Evolutionary conservation across 2,888 invertebrate species (phyloP).

Genomic region (Tanypteryx hageni): DNA sequence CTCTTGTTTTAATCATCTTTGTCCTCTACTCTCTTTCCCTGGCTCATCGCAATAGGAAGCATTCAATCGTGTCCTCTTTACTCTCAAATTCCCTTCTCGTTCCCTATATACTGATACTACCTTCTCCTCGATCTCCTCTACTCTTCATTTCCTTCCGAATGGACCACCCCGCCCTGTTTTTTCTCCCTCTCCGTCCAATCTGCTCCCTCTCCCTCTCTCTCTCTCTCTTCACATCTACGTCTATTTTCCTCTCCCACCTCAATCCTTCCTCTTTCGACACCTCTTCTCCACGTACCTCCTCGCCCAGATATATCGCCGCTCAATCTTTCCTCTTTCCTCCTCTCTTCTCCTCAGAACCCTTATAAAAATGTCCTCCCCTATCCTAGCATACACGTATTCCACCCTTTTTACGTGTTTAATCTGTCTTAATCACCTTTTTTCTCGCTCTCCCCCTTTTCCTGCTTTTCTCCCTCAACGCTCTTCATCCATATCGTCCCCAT

Average conservation of each 20-base stretch:
- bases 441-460: not conserved
- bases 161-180: not conserved
- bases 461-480: not conserved
- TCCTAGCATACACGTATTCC: not conserved
- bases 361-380: not conserved
- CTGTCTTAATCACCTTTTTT: constrained; percentile 31
- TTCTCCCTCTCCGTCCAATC: not conserved
- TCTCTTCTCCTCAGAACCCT: not conserved
- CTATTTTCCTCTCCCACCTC: not conserved
- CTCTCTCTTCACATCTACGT: not conserved
- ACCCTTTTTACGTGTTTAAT: constrained; percentile 11
- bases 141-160: not conserved
- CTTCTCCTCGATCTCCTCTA: no score
- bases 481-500: not conserved
- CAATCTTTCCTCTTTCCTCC: not conserved
- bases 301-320: not conserved
- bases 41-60: no score
- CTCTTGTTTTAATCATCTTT: no score
- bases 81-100: no score
- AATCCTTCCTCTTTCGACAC: not conserved
- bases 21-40: no score
- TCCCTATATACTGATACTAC: no score
- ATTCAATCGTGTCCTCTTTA: no score
- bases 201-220: not conserved
- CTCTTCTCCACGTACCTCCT: not conserved